Conservation (phyloP, 2,888 invertebrate genomes). For the Drosophila emarginata region DNA sequence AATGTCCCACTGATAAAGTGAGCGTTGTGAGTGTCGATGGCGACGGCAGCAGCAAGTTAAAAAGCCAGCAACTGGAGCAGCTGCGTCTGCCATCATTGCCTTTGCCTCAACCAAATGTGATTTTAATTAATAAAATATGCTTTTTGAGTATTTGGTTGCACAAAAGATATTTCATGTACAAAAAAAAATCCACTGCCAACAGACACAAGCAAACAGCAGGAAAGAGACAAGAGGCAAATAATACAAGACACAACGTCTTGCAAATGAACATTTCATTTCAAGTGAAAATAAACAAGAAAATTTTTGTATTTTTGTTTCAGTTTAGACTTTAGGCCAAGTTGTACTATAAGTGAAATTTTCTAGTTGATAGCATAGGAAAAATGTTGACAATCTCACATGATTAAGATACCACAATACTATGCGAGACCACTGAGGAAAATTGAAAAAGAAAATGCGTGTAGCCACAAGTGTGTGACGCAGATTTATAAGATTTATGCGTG, state of each 20-base stretch:
- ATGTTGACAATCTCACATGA: slow-evolving; percentile 51
- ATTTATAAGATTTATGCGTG: slow-evolving; percentile 70
- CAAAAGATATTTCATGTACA: slow-evolving; percentile 66
- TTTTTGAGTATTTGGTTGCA: slow-evolving; percentile 62
- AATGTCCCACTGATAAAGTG: slow-evolving; percentile 81
- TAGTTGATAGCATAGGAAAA: slow-evolving; percentile 59
- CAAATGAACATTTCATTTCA: slow-evolving; percentile 64
- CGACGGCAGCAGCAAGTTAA: slow-evolving; percentile 45
- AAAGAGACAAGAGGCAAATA: slow-evolving; percentile 3
- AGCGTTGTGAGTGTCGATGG: slow-evolving; percentile 53
- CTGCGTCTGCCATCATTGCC: slow-evolving; percentile 37
- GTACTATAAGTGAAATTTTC: slow-evolving; percentile 57
- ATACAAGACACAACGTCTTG: slow-evolving; percentile 16
- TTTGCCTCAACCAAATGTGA: slow-evolving; percentile 67
- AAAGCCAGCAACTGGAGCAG: slow-evolving; percentile 72
- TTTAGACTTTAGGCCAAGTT: slow-evolving; percentile 34
- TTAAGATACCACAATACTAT: not conserved
- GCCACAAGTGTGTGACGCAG: slow-evolving; percentile 42
- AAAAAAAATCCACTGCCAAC: slow-evolving; percentile 1
- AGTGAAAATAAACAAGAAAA: slow-evolving; percentile 17
- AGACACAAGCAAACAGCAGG: too few relatives aligned
- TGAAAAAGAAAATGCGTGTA: slow-evolving; percentile 26
- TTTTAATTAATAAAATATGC: slow-evolving; percentile 76
- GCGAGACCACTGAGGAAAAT: slow-evolving; percentile 11
- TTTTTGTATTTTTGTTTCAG: not conserved